Evolutionary conservation across 1,140 invertebrate genomes (phyloP).

Genomic region (Platyscapa corneri): DNA sequence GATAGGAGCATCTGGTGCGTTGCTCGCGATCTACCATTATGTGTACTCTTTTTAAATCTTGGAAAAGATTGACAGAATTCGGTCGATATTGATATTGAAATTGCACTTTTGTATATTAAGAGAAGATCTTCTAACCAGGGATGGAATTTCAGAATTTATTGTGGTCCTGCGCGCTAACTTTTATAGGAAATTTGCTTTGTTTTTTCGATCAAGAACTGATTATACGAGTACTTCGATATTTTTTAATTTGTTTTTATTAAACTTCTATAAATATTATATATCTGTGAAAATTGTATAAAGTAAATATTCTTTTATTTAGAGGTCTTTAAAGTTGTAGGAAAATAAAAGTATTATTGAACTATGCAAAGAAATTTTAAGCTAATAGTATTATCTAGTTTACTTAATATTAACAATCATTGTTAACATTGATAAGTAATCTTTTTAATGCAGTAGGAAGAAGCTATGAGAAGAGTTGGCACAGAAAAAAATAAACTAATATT

Average conservation of each 20-base stretch:
- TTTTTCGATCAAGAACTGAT: slow-evolving; percentile 36
- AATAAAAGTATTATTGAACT: slow-evolving; percentile 8
- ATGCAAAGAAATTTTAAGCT: not conserved
- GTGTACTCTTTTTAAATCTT: not conserved
- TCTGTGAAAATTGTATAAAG: slow-evolving; percentile 1
- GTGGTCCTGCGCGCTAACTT: not conserved
- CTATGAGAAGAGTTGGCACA: not conserved
- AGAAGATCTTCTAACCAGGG: slow-evolving; percentile 25
- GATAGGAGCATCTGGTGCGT: too few species aligned
- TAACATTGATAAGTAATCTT: slow-evolving; percentile 14
- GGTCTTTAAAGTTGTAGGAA: not conserved
- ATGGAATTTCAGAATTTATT: slow-evolving; percentile 20
- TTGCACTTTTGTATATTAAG: not conserved
- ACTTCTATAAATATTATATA: slow-evolving; percentile 11
- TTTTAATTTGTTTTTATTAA: slow-evolving; percentile 10
- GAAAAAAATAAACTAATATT: not conserved
- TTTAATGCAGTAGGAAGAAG: not conserved
- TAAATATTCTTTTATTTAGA: slow-evolving; percentile 17
- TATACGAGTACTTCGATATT: slow-evolving; percentile 29
- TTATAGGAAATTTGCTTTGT: slow-evolving; percentile 34
- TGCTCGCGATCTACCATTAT: not conserved
- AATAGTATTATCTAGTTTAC: slow-evolving; percentile 30
- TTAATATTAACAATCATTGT: not conserved
- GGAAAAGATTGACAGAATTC: not conserved
- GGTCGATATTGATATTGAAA: not conserved